Conservation (phyloP, 2,797 vertebrate species). For the Bradypodion pumilum region DNA sequence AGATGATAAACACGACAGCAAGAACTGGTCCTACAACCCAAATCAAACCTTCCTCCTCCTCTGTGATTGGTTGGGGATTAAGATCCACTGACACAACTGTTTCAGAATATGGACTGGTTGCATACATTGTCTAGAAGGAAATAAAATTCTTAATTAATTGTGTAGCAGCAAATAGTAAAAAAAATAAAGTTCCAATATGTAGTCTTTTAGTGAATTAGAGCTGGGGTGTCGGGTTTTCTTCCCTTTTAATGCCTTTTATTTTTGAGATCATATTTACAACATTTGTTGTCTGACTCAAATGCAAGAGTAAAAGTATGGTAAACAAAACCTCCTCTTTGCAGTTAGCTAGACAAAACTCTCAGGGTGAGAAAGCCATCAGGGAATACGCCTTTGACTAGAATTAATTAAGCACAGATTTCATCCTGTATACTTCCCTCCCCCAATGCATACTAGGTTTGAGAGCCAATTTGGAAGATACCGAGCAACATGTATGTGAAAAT, state of each 20-base stretch:
- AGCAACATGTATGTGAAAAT: constrained; percentile 43
- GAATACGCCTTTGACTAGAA: constrained; percentile 37
- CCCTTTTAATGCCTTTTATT: neutral
- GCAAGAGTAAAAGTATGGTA: constrained; percentile 32
- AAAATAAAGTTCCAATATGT: neutral
- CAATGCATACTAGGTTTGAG: constrained; percentile 41
- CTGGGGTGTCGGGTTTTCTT: neutral
- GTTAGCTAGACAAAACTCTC: constrained; percentile 36
- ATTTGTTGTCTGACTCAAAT: constrained; percentile 47
- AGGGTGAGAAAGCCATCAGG: constrained; percentile 14
- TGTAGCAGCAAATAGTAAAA: neutral
- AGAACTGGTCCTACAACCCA: constrained; percentile 99
- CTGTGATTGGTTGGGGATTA: constrained; percentile 96
- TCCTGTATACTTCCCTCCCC: neutral
- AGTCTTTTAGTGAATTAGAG: neutral
- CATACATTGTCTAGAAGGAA: constrained; percentile 90
- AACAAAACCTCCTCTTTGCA: constrained; percentile 19
- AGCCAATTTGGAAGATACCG: constrained; percentile 30
- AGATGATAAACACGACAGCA: constrained; percentile 98
- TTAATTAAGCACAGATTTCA: constrained; percentile 33
- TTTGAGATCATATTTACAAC: neutral
- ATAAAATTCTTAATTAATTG: constrained; percentile 44
- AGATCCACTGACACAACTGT: constrained; percentile 94
- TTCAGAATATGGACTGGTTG: constrained; percentile 97
- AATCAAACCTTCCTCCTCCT: constrained; percentile 97